Evolutionary conservation across 2,888 invertebrate genomes (phyloP), one percentile per base, ranked within the genome.

Genomic region (Agrochola lychnidis): DNA sequence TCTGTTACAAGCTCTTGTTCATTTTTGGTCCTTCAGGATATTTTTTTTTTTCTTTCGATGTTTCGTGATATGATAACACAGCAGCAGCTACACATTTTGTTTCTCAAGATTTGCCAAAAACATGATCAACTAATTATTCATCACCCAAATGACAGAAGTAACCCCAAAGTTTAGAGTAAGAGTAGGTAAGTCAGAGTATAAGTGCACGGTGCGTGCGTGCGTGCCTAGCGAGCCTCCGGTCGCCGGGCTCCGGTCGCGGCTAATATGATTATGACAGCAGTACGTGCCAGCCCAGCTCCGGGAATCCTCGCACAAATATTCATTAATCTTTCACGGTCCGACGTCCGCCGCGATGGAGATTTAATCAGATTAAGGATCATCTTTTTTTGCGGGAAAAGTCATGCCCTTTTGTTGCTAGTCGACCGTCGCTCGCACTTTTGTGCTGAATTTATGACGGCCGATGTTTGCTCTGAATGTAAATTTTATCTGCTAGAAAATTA

Each of bases 351-450:
- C 96, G 96, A 96, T 96, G 96, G 96, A 96, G 96, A 96, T 96
- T 96, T 96, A 96, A 96, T 96, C 96, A 96, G 96, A 96, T 96
- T 96, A 96, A 96, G 96, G 96, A 96, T 96, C 96, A 96, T 96
- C 96, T 96, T 96, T 94, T 86, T 96, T 96, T 95, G 95, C 94
- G 94, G 95, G 94, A 95, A 95, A 96, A 96, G 95, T 96, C 96
- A 93, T 95, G 96, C 94, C 95, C 96, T 94, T 96, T 96, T 96
- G 96, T 96, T 96, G 95, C 95, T 94, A 92, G 93, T 94, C 95
- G 94, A 93, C 94, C 94, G 94, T 93, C 94, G 93, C 94, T 94
- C 94, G 94, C 95, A 95, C 95, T 96, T 95, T 95, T 95, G 94
- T 94, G 95, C 92, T 93, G 93, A 95, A 96, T 96, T 96, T 96